phyloP scores from a whole-genome alignment of 1,140 invertebrate species.

The Lethrus apterus region DNA sequence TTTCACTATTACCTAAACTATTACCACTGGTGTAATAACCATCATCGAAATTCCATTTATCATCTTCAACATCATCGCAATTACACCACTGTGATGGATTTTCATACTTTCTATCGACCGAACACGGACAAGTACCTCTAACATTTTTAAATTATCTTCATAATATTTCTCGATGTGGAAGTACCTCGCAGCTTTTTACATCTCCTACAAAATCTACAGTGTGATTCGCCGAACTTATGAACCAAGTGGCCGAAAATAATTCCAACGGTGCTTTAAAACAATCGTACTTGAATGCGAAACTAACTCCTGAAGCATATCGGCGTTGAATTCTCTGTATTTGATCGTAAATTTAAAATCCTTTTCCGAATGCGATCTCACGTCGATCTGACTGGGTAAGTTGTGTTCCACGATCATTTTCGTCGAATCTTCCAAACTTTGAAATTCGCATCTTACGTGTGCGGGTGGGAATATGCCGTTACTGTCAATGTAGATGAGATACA shows the following conservation, averaged over 20 bases:
- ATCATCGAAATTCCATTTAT: conserved; percentile 81
- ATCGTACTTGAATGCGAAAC: conserved; percentile 85
- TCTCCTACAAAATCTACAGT: conserved; percentile 79
- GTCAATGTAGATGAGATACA: conserved; percentile 88
- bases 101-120: conserved; percentile 69
- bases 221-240: conserved; percentile 68
- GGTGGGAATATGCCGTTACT: conserved; percentile 86
- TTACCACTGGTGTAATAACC: conserved; percentile 68
- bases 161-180: no score
- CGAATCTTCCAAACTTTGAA: conserved; percentile 74
- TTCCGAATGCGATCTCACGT: conserved; percentile 67
- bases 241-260: conserved; percentile 84
- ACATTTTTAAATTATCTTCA: no score
- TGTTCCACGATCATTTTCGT: conserved; percentile 89
- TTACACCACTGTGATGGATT: conserved; percentile 77
- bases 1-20: conserved; percentile 85
- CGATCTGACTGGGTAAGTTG: conserved; percentile 83
- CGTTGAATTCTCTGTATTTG: conserved; percentile 80
- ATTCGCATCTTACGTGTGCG: conserved; percentile 84
- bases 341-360: conserved; percentile 76
- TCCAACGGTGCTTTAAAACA: conserved; percentile 83
- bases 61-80: conserved; percentile 72
- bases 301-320: conserved; percentile 82
- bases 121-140: conserved; percentile 59
- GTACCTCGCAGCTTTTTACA: conserved; percentile 64